These are phyloP conservation scores for Lutraria rhynchaena DNA, from an alignment of 1,140 invertebrate species.

Conservation along the genomic window DNA sequence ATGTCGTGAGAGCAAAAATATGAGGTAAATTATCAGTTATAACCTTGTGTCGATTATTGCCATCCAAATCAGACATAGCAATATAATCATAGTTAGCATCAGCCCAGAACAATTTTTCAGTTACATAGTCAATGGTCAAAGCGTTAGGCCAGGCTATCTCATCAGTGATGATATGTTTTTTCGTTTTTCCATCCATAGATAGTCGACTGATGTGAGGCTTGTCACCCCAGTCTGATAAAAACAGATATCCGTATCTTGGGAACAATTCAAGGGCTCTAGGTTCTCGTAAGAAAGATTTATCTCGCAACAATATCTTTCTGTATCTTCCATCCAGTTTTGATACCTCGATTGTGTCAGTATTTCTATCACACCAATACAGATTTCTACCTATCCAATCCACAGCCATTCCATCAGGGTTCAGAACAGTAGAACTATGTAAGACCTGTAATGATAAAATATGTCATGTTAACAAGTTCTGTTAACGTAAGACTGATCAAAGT, in stretches of 20 bases:
- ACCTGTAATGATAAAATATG: constrained; percentile 57
- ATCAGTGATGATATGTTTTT: constrained; percentile 93
- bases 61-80: constrained; percentile 86
- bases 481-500: too few relatives aligned
- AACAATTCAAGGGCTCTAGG: constrained; percentile 97
- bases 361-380: constrained; percentile 97
- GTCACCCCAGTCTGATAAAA: constrained; percentile 99
- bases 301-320: constrained; percentile 92
- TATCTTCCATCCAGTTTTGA: constrained; percentile 92
- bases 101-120: constrained; percentile 98
- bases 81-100: constrained; percentile 97
- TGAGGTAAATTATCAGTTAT: constrained; percentile 85
- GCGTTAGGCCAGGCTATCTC: constrained; percentile 98
- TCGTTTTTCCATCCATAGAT: constrained; percentile 96
- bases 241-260: constrained; percentile 89
- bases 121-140: constrained; percentile 96
- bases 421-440: constrained; percentile 74
- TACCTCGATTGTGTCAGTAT: constrained; percentile 96
- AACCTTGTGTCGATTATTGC: constrained; percentile 84
- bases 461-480: too few relatives aligned
- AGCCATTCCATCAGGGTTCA: constrained; percentile 92
- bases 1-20: constrained; percentile 97
- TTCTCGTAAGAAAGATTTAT: constrained; percentile 89
- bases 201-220: constrained; percentile 97
- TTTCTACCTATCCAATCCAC: constrained; percentile 98